phyloP scores from a whole-genome alignment of 2,113 vertebrate species.

The Hoplias malabaricus region DNA sequence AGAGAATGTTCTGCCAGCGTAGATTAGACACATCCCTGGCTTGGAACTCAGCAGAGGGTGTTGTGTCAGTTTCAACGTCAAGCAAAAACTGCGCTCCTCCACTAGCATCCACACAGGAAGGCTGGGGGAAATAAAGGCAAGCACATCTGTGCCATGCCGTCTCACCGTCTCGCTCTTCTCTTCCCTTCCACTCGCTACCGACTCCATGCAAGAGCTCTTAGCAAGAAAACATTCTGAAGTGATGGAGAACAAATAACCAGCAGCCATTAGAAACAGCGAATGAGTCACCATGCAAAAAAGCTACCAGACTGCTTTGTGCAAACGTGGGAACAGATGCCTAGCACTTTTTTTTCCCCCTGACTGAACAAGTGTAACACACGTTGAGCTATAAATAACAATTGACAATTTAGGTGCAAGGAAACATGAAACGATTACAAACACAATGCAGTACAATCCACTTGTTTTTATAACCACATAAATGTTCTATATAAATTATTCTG shows the following conservation, averaged over 20 bases:
- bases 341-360: constrained; percentile 11
- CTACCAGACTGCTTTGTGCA: constrained; percentile 26
- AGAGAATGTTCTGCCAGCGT: constrained; percentile 71
- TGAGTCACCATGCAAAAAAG: constrained; percentile 22
- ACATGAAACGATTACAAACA: constrained; percentile 36
- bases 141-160: constrained; percentile 44
- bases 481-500: constrained; percentile 45
- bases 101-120: constrained; percentile 53
- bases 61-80: constrained; percentile 47
- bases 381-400: constrained; percentile 44
- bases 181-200: not conserved
- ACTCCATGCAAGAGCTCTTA: constrained; percentile 7
- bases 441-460: not conserved
- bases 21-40: constrained; percentile 63
- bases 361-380: constrained; percentile 31
- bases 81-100: constrained; percentile 35
- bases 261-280: constrained; percentile 36
- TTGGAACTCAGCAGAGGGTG: constrained; percentile 21
- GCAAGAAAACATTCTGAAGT: constrained; percentile 20
- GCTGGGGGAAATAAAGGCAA: constrained; percentile 13
- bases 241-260: constrained; percentile 40
- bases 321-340: constrained; percentile 38
- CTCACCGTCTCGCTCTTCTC: constrained; percentile 13
- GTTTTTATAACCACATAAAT: constrained; percentile 7
- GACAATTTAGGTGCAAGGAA: constrained; percentile 18